Conservation (phyloP, 2,113 vertebrate species). For the Mobula hypostoma region DNA sequence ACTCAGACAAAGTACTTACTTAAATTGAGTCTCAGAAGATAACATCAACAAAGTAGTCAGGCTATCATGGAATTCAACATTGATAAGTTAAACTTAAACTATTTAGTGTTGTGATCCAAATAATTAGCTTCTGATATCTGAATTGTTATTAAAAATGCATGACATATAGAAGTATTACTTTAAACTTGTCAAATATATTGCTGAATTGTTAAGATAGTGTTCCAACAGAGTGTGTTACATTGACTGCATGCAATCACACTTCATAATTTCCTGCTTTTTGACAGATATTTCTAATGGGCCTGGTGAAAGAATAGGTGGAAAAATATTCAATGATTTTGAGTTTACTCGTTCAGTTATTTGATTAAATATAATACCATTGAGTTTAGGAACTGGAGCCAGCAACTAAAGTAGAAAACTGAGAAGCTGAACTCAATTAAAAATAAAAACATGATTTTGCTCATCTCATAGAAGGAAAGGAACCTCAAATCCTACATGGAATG, state of each 20-base stretch:
- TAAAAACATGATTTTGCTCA: neutral
- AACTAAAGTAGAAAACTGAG: neutral
- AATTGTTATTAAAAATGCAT: neutral
- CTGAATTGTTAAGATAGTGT: neutral
- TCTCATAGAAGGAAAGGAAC: neutral
- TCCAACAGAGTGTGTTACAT: neutral
- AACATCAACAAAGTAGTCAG: neutral
- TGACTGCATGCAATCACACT: neutral
- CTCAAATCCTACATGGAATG: neutral
- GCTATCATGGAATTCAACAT: neutral
- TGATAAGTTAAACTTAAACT: neutral
- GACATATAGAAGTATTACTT: neutral
- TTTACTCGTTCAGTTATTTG: neutral
- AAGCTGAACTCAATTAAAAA: neutral
- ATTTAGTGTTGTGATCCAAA: neutral
- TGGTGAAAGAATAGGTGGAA: neutral
- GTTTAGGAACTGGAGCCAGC: neutral
- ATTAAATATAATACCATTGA: neutral
- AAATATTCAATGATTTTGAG: neutral
- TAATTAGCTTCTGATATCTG: neutral
- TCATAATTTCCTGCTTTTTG: neutral
- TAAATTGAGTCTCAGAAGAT: neutral
- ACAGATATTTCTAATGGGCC: neutral
- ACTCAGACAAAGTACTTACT: neutral
- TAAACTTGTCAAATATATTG: neutral